phyloP scores from a whole-genome alignment of 2,113 vertebrate species.

The Acanthochromis polyacanthus region DNA sequence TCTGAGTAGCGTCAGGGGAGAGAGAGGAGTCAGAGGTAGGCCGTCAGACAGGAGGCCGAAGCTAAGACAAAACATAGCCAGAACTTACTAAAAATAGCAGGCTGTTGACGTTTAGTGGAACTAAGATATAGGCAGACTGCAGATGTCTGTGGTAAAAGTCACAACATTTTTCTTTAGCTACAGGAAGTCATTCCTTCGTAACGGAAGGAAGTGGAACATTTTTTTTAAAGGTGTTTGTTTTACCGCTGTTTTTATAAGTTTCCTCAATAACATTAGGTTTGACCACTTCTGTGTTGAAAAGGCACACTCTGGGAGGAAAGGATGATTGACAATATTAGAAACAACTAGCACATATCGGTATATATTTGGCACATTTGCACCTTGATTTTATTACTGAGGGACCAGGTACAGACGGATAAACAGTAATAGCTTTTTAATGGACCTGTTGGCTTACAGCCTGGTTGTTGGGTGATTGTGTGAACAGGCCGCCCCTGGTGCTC shows the following conservation, averaged over 20 bases:
- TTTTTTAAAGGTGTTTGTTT: slow-evolving; percentile 29
- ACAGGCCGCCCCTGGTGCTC: slow-evolving; percentile 35
- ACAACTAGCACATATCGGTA: background rate
- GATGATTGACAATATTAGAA: background rate
- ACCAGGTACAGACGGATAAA: slow-evolving; percentile 33
- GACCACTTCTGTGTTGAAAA: slow-evolving; percentile 1
- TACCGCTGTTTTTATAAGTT: slow-evolving; percentile 25
- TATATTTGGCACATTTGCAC: slow-evolving; percentile 4
- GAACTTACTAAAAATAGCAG: slow-evolving; percentile 55
- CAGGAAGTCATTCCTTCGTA: slow-evolving; percentile 46
- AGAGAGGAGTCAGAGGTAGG: slow-evolving; percentile 1
- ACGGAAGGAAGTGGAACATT: slow-evolving; percentile 5
- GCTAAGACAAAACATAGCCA: slow-evolving; percentile 59
- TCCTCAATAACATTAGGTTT: slow-evolving; percentile 32
- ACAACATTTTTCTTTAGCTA: background rate
- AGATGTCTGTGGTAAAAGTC: slow-evolving; percentile 14
- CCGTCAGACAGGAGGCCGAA: slow-evolving; percentile 37
- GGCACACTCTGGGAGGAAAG: background rate
- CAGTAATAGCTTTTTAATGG: slow-evolving; percentile 63
- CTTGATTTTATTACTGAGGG: slow-evolving; percentile 20
- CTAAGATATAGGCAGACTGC: slow-evolving; percentile 28
- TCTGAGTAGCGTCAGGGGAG: slow-evolving; percentile 22
- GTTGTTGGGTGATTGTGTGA: slow-evolving; percentile 57
- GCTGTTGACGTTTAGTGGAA: slow-evolving; percentile 38
- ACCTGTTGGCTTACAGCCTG: slow-evolving; percentile 45